Conservation (phyloP, 2,888 invertebrate genomes). For the Hirtodrosophila cameraria region DNA sequence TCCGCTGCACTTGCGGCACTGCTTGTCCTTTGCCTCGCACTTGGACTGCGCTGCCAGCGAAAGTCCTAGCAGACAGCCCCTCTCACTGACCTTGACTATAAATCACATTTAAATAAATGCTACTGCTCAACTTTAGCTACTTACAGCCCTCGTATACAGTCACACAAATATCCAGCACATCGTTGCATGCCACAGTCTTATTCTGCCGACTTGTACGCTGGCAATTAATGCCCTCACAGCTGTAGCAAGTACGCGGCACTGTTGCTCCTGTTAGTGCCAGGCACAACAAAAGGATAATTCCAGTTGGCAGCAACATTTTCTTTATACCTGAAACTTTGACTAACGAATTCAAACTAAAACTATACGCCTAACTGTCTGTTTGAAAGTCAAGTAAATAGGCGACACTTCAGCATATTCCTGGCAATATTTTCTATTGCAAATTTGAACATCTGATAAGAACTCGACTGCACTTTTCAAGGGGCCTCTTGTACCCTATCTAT, state of each 20-base stretch:
- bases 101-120: too few species aligned
- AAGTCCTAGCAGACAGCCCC: conserved; percentile 73
- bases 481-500: not conserved
- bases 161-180: conserved; percentile 80
- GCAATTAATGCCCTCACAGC: conserved; percentile 81
- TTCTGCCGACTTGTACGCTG: conserved; percentile 65
- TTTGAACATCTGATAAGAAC: conserved; percentile 6
- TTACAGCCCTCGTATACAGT: conserved; percentile 80
- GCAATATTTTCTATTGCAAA: conserved; percentile 7
- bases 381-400: conserved; percentile 14
- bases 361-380: not conserved
- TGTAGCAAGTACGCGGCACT: conserved; percentile 66
- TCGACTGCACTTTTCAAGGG: conserved; percentile 11
- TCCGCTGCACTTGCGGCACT: conserved; percentile 77
- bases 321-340: conserved; percentile 22
- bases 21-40: conserved; percentile 53
- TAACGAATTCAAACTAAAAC: conserved; percentile 46
- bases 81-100: conserved; percentile 71
- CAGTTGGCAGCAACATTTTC: conserved; percentile 41
- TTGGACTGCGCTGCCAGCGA: conserved; percentile 64
- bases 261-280: conserved; percentile 22
- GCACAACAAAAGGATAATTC: conserved; percentile 42
- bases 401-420: conserved; percentile 41
- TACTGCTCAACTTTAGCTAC: conserved; percentile 6
- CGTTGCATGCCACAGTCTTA: conserved; percentile 61